phyloP scores from a whole-genome alignment of 2,797 vertebrate genomes.

The Thaleichthys pacificus region DNA sequence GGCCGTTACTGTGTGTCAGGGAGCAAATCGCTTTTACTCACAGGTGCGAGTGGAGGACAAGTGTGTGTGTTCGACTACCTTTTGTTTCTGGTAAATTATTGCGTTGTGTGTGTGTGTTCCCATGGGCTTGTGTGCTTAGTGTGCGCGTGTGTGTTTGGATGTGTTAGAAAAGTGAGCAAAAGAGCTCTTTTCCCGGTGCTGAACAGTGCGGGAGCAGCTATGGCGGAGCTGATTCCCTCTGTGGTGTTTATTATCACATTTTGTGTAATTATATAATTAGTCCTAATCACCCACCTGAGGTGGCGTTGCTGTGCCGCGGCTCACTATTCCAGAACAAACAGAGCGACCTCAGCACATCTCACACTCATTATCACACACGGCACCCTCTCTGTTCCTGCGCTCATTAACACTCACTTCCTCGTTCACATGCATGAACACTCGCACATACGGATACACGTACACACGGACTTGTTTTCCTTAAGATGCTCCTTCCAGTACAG shows the following conservation, averaged over 20 bases:
- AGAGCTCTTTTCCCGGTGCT: constrained; percentile 35
- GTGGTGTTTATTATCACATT: constrained; percentile 82
- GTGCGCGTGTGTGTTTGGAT: constrained; percentile 2
- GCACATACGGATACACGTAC: not conserved
- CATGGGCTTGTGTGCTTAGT: not conserved
- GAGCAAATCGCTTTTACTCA: constrained; percentile 77
- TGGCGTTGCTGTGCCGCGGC: constrained; percentile 70
- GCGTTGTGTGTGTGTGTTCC: constrained; percentile 54
- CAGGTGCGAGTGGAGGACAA: constrained; percentile 72
- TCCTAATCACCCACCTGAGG: constrained; percentile 84
- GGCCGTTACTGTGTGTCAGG: constrained; percentile 76
- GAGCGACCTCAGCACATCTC: constrained; percentile 72
- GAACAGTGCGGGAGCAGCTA: constrained; percentile 37
- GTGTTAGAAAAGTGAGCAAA: not conserved
- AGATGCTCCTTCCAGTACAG: constrained; percentile 46
- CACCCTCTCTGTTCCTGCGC: constrained; percentile 42
- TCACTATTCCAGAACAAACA: constrained; percentile 78
- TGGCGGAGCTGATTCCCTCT: constrained; percentile 74
- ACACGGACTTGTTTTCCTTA: constrained; percentile 12
- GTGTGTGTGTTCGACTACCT: constrained; percentile 72
- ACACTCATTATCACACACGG: constrained; percentile 70
- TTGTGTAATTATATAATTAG: constrained; percentile 84
- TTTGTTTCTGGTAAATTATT: constrained; percentile 74
- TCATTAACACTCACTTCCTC: constrained; percentile 20
- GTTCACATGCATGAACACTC: constrained; percentile 37